Evolutionary conservation across 2,113 vertebrate genomes (phyloP).

Genomic region (Archilochus colubris): DNA sequence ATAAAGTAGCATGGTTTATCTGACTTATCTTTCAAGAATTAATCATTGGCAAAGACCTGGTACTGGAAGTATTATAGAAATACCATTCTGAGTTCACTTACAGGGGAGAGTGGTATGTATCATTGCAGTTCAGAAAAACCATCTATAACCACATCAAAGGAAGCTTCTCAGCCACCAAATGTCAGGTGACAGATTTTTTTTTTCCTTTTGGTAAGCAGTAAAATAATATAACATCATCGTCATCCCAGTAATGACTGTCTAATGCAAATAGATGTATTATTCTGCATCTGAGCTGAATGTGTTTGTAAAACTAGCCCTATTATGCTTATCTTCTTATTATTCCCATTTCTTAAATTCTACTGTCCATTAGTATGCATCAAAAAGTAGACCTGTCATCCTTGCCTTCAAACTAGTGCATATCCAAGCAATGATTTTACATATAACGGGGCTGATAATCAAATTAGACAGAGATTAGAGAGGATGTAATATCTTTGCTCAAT

Average conservation of each 20-base stretch:
- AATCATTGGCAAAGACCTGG: neutral
- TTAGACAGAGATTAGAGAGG: neutral
- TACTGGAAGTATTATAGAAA: neutral
- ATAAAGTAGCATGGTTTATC: neutral
- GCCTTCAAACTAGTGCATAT: neutral
- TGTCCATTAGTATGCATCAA: neutral
- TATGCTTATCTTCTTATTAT: neutral
- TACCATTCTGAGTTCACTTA: neutral
- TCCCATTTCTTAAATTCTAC: neutral
- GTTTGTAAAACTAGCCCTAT: neutral
- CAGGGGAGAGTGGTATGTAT: neutral
- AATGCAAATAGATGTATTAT: neutral
- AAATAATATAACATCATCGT: neutral
- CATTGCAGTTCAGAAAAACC: neutral
- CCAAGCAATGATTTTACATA: neutral
- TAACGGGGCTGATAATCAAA: neutral
- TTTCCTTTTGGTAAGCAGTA: neutral
- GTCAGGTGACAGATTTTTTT: neutral
- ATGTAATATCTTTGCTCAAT: neutral
- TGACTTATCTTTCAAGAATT: neutral
- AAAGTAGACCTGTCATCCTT: neutral
- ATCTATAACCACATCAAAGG: neutral
- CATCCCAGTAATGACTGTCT: neutral
- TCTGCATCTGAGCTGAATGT: neutral
- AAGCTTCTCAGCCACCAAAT: neutral